These are phyloP conservation scores for Cirrhinus molitorella DNA, from an alignment of 2,797 vertebrate species.

Conservation along the genomic window DNA sequence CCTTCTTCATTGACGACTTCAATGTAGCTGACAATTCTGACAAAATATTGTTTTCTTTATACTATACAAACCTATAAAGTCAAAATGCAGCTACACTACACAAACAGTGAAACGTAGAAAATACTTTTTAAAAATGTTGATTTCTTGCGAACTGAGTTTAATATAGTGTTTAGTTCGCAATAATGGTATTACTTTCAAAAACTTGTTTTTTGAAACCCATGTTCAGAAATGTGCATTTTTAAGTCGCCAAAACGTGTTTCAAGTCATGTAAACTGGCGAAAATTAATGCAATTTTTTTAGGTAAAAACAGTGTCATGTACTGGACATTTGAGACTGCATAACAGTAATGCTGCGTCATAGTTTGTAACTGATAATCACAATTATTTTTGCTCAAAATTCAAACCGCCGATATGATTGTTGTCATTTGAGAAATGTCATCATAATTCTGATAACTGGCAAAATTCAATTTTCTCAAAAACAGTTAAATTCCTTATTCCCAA, in stretches of 20 bases:
- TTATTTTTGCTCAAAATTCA: neutral
- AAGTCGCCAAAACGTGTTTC: neutral
- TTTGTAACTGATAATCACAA: neutral
- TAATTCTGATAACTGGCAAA: too few relatives aligned
- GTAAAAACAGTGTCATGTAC: neutral
- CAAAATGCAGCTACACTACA: neutral
- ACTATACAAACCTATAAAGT: neutral
- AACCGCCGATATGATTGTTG: neutral
- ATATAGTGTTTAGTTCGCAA: neutral
- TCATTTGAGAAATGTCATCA: neutral
- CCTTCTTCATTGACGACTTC: neutral
- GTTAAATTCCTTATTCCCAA: too few relatives aligned
- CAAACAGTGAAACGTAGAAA: neutral
- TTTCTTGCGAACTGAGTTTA: neutral
- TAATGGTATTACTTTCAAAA: too few relatives aligned
- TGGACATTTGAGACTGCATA: neutral
- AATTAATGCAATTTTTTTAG: neutral
- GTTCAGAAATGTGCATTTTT: too few relatives aligned
- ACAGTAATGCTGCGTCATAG: too few relatives aligned
- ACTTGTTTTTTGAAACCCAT: neutral
- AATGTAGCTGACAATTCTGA: neutral
- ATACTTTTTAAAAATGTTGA: too few relatives aligned
- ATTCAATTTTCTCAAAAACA: too few relatives aligned
- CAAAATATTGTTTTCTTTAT: neutral
- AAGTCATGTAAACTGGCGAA: neutral